Percentiles rank a stretch among this genome's conserved stretches.
Conservation (phyloP, 2,888 invertebrate genomes). For the Aphidoletes aphidimyza region DNA sequence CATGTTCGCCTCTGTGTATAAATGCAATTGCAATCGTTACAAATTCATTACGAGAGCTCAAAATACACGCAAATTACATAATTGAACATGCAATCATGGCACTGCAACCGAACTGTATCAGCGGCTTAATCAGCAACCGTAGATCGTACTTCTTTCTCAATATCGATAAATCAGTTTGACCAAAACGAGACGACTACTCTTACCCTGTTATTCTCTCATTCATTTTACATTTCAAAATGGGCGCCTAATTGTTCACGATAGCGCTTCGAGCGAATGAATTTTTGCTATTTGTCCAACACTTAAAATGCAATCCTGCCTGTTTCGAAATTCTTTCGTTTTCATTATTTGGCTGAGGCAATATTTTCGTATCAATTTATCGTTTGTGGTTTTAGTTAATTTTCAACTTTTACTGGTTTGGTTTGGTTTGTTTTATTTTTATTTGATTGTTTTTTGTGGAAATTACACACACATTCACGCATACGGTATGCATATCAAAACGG, state of each 20-base stretch:
- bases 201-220: not conserved
- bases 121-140: too few relatives aligned
- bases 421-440: not conserved
- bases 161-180: too few relatives aligned
- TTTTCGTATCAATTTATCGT: slow-evolving; percentile 21
- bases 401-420: slow-evolving; percentile 21
- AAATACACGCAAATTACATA: slow-evolving; percentile 29
- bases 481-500: too few relatives aligned
- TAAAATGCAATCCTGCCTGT: not conserved
- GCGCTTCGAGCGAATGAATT: not conserved
- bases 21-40: not conserved
- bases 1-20: too few relatives aligned
- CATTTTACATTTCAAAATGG: not conserved
- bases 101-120: not conserved
- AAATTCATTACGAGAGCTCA: not conserved
- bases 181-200: not conserved
- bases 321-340: not conserved
- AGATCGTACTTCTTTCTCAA: too few relatives aligned
- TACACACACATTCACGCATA: too few relatives aligned
- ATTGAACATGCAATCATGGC: not conserved
- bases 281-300: slow-evolving; percentile 30
- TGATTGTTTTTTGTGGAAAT: too few relatives aligned
- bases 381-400: slow-evolving; percentile 42
- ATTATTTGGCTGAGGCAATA: not conserved
- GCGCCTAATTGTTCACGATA: slow-evolving; percentile 33